phyloP scores from a whole-genome alignment of 2,797 vertebrate genomes.

The Anguilla pacifica region DNA sequence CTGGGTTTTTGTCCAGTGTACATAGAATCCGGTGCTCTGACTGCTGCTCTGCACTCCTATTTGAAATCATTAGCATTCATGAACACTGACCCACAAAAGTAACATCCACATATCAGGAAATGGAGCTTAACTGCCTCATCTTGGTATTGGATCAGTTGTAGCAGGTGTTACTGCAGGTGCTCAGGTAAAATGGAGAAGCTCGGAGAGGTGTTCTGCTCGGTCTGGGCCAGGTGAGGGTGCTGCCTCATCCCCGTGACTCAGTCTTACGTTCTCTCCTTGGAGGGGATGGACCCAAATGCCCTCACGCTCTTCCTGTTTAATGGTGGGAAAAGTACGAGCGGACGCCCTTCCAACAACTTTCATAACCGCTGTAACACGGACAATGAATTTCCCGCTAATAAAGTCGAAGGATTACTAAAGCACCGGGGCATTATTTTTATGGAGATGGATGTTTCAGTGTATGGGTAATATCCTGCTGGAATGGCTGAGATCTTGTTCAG shows the following conservation, averaged over 20 bases:
- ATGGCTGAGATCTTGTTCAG: too few relatives aligned
- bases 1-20: too few relatives aligned
- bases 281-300: constrained; percentile 2
- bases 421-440: constrained; percentile 48
- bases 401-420: constrained; percentile 43
- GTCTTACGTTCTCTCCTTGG: not conserved
- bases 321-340: not conserved
- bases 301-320: not conserved
- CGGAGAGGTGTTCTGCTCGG: not conserved
- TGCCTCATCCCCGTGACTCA: not conserved
- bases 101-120: not conserved
- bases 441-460: constrained; percentile 50
- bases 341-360: constrained; percentile 37
- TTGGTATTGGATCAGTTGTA: not conserved
- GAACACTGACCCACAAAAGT: too few relatives aligned
- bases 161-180: not conserved
- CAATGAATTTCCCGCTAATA: constrained; percentile 46
- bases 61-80: too few relatives aligned
- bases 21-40: not conserved
- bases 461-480: constrained; percentile 61
- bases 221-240: not conserved
- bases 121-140: not conserved
- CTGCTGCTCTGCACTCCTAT: not conserved
- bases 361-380: constrained; percentile 43
- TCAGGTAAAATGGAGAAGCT: not conserved